phyloP scores from a whole-genome alignment of 2,797 vertebrate species.

The Aulostomus chinensis region DNA sequence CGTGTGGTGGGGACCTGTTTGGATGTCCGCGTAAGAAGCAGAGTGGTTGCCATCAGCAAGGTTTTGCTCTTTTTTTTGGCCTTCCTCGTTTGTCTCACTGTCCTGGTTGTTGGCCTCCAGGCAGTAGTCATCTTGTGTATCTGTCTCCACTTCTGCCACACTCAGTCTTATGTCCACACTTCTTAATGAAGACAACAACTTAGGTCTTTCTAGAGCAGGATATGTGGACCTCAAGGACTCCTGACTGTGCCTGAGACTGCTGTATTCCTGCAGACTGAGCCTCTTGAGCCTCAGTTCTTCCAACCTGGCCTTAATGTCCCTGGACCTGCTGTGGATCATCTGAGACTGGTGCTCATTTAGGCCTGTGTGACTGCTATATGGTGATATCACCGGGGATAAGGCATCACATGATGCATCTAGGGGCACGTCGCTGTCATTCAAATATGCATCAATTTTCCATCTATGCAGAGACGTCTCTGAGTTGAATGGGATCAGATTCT shows the following conservation, averaged over 20 bases:
- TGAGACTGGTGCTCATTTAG: constrained; percentile 60
- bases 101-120: constrained; percentile 14
- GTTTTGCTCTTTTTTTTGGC: constrained; percentile 1
- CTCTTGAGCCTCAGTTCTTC: constrained; percentile 84
- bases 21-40: constrained; percentile 62
- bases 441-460: constrained; percentile 90
- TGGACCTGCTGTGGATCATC: constrained; percentile 32
- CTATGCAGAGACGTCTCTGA: constrained; percentile 88
- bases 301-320: constrained; percentile 63
- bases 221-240: constrained; percentile 78
- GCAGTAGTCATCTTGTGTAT: constrained; percentile 1
- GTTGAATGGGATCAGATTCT: constrained; percentile 88
- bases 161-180: constrained; percentile 58
- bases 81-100: constrained; percentile 9
- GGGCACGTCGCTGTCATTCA: constrained; percentile 74
- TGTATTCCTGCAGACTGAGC: constrained; percentile 85
- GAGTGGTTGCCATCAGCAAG: constrained; percentile 41
- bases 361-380: constrained; percentile 48
- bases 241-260: constrained; percentile 71
- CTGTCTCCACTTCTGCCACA: constrained; percentile 36
- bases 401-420: constrained; percentile 42
- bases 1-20: constrained; percentile 44
- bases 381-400: constrained; percentile 57
- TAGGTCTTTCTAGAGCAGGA: constrained; percentile 74
- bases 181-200: constrained; percentile 52